Conservation (phyloP, 2,888 invertebrate species). For the Ormyrus rosae region DNA sequence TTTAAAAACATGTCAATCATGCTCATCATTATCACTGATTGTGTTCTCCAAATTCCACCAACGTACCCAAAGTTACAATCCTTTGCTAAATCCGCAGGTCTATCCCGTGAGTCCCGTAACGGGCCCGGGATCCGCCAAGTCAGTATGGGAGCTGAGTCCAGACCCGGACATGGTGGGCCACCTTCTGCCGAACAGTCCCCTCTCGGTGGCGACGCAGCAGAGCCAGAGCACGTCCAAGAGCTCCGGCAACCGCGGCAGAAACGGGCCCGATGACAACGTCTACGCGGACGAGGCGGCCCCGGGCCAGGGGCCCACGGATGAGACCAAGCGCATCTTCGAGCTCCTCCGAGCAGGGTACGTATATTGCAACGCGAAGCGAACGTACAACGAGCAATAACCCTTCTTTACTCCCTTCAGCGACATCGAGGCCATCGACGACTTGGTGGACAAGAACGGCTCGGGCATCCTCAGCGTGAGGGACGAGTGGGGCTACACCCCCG, state of each 20-base stretch:
- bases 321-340: constrained; percentile 87
- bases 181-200: constrained; percentile 70
- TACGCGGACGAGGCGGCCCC: constrained; percentile 68
- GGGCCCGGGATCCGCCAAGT: constrained; percentile 92
- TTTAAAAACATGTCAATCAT: background rate
- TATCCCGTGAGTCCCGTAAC: constrained; percentile 77
- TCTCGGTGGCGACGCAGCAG: constrained; percentile 67
- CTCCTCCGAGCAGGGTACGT: constrained; percentile 89
- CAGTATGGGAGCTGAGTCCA: constrained; percentile 87
- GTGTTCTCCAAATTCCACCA: too few relatives aligned
- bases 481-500: constrained; percentile 94
- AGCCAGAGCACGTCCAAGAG: constrained; percentile 56
- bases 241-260: constrained; percentile 61
- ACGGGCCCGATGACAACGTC: constrained; percentile 70
- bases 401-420: constrained; percentile 78
- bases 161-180: constrained; percentile 75
- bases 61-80: too few relatives aligned
- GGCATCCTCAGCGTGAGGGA: constrained; percentile 86
- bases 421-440: constrained; percentile 88
- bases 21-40: too few relatives aligned
- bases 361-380: background rate
- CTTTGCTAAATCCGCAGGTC: constrained; percentile 62
- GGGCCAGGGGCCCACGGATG: constrained; percentile 70
- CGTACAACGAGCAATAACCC: too few relatives aligned
- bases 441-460: constrained; percentile 88